Percentiles rank a stretch among this genome's conserved stretches.
phyloP scores from a whole-genome alignment of 2,797 vertebrate species.

The Sebastes matsubarae region DNA sequence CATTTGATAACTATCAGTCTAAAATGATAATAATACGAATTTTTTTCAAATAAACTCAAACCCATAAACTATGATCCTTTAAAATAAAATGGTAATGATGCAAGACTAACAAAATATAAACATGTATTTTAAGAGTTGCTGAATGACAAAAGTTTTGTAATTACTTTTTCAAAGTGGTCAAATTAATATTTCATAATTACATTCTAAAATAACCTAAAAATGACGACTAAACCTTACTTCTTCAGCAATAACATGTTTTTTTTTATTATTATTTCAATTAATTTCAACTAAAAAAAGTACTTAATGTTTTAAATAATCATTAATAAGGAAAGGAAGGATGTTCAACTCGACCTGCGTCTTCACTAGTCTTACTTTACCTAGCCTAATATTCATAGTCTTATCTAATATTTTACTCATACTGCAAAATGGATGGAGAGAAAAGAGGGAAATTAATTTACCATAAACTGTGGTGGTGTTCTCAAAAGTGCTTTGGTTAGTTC shows the following conservation, averaged over 20 bases:
- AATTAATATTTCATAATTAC: background rate
- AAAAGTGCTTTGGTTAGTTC: conserved; percentile 30
- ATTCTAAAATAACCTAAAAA: background rate
- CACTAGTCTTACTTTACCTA: background rate
- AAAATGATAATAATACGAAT: accelerated
- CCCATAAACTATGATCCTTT: background rate
- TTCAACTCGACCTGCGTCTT: background rate
- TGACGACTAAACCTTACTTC: background rate
- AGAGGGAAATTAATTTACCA: conserved; percentile 42
- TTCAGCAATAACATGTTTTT: background rate
- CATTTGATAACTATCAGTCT: background rate
- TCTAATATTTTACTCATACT: background rate
- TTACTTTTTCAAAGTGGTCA: background rate
- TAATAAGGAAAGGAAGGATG: background rate
- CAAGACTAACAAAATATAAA: background rate
- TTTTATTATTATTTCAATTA: background rate
- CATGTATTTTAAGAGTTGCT: background rate
- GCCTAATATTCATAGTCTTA: background rate
- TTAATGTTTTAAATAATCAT: background rate
- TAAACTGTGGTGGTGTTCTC: background rate
- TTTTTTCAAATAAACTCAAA: background rate
- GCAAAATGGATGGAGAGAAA: background rate
- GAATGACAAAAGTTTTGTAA: background rate
- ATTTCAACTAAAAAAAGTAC: background rate
- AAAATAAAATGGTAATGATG: background rate